A percentile compares a stretch with the other conserved stretches of the same genome.
Conservation (phyloP, 2,113 vertebrate genomes). For the Salvelinus namaycush region DNA sequence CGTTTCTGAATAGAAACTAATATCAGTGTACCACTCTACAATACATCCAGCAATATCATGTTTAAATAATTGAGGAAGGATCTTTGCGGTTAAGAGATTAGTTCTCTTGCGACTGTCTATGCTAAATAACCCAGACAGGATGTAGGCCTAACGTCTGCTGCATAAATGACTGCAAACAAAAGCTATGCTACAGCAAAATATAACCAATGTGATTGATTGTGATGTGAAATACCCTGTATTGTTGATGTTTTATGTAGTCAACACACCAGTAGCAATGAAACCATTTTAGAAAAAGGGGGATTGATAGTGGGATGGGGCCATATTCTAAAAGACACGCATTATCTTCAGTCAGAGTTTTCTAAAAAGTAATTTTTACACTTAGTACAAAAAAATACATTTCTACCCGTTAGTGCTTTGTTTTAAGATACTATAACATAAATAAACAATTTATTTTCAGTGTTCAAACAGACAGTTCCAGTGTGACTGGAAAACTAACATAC, state of each 20-base stretch:
- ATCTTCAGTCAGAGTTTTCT: conserved; percentile 81
- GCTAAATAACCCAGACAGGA: conserved; percentile 48
- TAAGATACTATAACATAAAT: conserved; percentile 90
- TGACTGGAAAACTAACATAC: conserved; percentile 84
- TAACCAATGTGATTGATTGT: conserved; percentile 47
- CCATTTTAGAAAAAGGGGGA: conserved; percentile 45
- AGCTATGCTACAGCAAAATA: conserved; percentile 58
- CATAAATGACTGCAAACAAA: conserved; percentile 27
- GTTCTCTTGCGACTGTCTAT: conserved; percentile 50
- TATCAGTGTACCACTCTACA: conserved; percentile 41
- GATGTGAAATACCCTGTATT: conserved; percentile 59
- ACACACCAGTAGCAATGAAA: conserved; percentile 77
- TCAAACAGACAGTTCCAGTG: conserved; percentile 90
- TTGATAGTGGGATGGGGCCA: conserved; percentile 47
- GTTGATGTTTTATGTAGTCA: conserved; percentile 34
- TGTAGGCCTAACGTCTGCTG: conserved; percentile 30
- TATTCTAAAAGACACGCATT: conserved; percentile 78
- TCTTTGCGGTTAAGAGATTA: conserved; percentile 45
- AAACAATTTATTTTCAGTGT: conserved; percentile 81
- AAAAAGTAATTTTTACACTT: conserved; percentile 79
- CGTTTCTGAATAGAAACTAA: conserved; percentile 43
- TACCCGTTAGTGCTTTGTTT: conserved; percentile 89
- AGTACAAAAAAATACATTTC: conserved; percentile 85
- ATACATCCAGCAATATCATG: conserved; percentile 23
- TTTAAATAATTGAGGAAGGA: conserved; percentile 55